Evolutionary conservation across 2,888 invertebrate species (phyloP).

Genomic region (Geotrupes spiniger): DNA sequence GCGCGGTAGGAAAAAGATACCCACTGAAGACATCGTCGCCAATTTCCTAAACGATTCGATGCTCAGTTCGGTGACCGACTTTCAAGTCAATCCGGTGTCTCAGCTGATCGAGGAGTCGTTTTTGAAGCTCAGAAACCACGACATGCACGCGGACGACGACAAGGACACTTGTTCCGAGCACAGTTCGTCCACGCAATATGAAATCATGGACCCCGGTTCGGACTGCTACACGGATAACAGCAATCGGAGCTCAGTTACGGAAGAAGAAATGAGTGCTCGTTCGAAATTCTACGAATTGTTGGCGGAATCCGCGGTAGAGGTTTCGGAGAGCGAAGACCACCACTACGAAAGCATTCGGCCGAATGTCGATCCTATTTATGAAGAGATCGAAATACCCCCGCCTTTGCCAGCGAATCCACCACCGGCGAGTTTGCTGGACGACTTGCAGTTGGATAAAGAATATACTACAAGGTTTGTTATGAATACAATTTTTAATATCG

Average conservation of each 20-base stretch:
- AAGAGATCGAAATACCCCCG: slow-evolving; percentile 76
- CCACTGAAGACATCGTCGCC: slow-evolving; percentile 46
- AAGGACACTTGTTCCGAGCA: slow-evolving; percentile 52
- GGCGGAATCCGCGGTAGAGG: slow-evolving; percentile 68
- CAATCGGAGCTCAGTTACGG: slow-evolving; percentile 52
- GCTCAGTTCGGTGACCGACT: slow-evolving; percentile 57
- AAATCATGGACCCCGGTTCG: slow-evolving; percentile 71
- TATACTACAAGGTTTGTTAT: slow-evolving; percentile 55
- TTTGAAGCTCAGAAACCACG: slow-evolving; percentile 55
- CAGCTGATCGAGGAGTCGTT: slow-evolving; percentile 67
- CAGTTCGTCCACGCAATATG: slow-evolving; percentile 67
- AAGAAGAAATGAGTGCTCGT: slow-evolving; percentile 62
- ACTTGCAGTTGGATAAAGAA: slow-evolving; percentile 69
- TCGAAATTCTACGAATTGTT: slow-evolving; percentile 73
- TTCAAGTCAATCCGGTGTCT: slow-evolving; percentile 52
- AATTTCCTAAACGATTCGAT: slow-evolving; percentile 64
- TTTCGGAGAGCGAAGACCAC: slow-evolving; percentile 64
- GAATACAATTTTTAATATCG: too few species aligned
- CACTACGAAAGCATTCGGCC: slow-evolving; percentile 70
- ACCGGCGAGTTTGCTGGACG: slow-evolving; percentile 62
- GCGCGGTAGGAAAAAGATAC: slow-evolving; percentile 34
- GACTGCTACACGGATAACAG: slow-evolving; percentile 68
- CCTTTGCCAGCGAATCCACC: slow-evolving; percentile 78
- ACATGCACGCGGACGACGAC: slow-evolving; percentile 40
- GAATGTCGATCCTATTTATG: slow-evolving; percentile 73